Evolutionary conservation across 1,140 invertebrate genomes (phyloP).

Genomic region (Bombus turneri): DNA sequence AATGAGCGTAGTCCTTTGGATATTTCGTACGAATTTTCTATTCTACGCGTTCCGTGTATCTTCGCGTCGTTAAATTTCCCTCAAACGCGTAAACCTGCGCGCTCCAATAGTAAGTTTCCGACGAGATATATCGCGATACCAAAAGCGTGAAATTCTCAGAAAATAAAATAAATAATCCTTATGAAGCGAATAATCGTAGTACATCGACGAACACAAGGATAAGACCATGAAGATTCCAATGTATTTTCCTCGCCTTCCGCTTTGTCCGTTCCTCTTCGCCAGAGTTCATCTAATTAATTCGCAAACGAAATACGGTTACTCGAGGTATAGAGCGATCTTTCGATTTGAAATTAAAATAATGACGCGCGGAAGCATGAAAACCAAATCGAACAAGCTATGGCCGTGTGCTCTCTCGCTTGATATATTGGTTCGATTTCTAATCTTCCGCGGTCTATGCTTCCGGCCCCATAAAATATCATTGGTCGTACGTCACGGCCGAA

Average conservation of each 20-base stretch:
- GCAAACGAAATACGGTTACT: constrained; percentile 10
- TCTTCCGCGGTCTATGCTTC: constrained; percentile 12
- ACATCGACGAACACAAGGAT: no score
- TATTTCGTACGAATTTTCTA: no score
- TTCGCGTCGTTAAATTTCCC: no score
- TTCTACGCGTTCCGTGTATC: no score
- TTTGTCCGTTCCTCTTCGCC: background rate
- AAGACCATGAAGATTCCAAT: no score
- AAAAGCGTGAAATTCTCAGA: no score
- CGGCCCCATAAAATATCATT: constrained; percentile 48
- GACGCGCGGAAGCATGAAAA: background rate
- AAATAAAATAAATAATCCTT: no score
- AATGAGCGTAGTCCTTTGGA: no score
- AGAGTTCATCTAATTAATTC: constrained; percentile 21
- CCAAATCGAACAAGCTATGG: background rate
- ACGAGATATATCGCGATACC: no score
- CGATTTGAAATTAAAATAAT: constrained; percentile 36
- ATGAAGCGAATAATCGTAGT: no score
- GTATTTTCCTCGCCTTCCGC: background rate
- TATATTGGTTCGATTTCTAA: constrained; percentile 45
- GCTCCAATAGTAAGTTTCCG: no score
- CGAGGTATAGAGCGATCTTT: background rate
- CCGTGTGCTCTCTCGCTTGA: constrained; percentile 1
- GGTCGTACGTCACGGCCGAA: constrained; percentile 28
- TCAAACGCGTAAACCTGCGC: no score